phyloP scores from a whole-genome alignment of 1,140 invertebrate genomes.

The Mesaphorura yosii region DNA sequence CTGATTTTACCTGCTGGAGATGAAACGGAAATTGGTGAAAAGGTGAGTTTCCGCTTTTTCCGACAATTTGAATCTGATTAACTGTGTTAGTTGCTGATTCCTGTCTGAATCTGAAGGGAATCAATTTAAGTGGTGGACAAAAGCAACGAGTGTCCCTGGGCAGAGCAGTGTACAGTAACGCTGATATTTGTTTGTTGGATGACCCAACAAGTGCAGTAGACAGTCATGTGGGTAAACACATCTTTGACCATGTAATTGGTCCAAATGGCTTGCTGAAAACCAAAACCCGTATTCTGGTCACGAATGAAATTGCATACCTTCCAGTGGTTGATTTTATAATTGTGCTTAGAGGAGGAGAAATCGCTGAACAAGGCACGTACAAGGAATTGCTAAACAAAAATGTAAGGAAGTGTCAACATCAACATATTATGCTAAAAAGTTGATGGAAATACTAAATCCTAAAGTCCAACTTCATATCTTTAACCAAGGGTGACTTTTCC shows the following conservation, averaged over 20 bases:
- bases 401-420: constrained; percentile 32
- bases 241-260: constrained; percentile 46
- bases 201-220: constrained; percentile 51
- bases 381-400: constrained; percentile 33
- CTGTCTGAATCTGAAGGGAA: constrained; percentile 46
- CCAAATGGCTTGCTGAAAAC: constrained; percentile 37
- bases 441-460: neutral
- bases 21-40: constrained; percentile 84
- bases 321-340: constrained; percentile 41
- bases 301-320: constrained; percentile 42
- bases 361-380: constrained; percentile 40
- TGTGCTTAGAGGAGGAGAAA: constrained; percentile 39
- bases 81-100: too few species aligned
- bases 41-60: too few species aligned
- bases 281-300: constrained; percentile 41
- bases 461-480: constrained; percentile 38
- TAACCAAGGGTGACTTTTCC: constrained; percentile 28
- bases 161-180: constrained; percentile 46
- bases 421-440: constrained; percentile 17
- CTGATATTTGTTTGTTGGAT: constrained; percentile 47
- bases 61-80: too few species aligned
- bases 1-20: constrained; percentile 78
- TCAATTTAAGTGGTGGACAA: constrained; percentile 54
- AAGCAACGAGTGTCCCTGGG: constrained; percentile 51
- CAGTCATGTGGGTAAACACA: constrained; percentile 43